Evolutionary conservation across 2,797 vertebrate species (phyloP).

Genomic region (Macrochelys suwanniensis): DNA sequence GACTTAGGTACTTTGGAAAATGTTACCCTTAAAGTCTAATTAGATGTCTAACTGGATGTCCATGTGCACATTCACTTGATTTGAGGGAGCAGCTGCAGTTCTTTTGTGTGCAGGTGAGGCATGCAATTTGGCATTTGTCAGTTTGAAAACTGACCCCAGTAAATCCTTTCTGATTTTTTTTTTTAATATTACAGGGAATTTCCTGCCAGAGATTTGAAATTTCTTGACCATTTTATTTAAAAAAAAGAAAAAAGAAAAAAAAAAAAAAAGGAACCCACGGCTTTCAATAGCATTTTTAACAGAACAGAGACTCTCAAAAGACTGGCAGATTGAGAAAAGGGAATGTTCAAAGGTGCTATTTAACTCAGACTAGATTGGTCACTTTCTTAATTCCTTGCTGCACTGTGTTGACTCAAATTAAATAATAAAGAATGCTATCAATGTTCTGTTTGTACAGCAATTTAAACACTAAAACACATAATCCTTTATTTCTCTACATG

Average conservation of each 20-base stretch:
- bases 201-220: not conserved
- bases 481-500: constrained; percentile 7
- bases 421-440: not conserved
- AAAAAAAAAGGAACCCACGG: too few relatives aligned
- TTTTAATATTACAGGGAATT: not conserved
- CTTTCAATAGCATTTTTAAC: not conserved
- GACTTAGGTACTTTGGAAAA: not conserved
- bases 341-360: not conserved
- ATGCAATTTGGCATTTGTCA: not conserved
- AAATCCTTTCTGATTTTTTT: not conserved
- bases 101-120: not conserved
- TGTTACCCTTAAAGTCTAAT: not conserved
- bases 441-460: not conserved
- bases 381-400: not conserved
- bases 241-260: too few relatives aligned
- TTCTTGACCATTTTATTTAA: not conserved
- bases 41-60: not conserved
- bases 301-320: not conserved
- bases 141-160: not conserved
- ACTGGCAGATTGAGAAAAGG: not conserved
- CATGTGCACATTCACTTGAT: not conserved
- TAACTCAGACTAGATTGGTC: not conserved
- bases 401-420: not conserved
- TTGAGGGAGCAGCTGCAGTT: not conserved
- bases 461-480: not conserved